Base-by-base conservation (phyloP, 2,797 vertebrate genomes). In the Siniperca scherzeri region DNA sequence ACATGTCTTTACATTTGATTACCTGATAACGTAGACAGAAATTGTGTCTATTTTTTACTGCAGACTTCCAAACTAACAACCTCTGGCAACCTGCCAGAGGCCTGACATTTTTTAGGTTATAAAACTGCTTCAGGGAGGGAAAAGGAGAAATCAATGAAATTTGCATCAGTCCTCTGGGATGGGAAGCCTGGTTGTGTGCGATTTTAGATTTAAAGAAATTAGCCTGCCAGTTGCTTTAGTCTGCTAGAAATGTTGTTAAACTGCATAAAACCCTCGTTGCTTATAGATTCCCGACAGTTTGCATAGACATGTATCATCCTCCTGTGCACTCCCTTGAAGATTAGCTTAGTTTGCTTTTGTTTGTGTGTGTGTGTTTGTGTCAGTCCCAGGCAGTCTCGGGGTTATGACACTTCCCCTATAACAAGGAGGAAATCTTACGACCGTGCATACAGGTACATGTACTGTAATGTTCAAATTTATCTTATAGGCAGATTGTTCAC, bases 401-500 rank as follows among this genome's bases (percentile, higher is more conserved):
- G 95, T 48, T 95, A 97, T 0, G 98, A 99, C 82, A 97, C 97
- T 0, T 99, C 98, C 0, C 98, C 98, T 0, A 91, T 99, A 89
- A 98, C 96, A 1, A 95, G 98, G 67, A 96, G 98, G 89, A 99
- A 98, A 87, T 99, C 98, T 1, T 99, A 99, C 0, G 98, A 99
- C 91, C 96, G 98, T 19, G 95, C 97, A 0, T 94, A 96, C 91
- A 98, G 98, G 98, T 99, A 93, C 67, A 61, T 22, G 11, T 56
- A 88, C 46, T 6, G 33, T 13, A 86, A 91, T 86, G 40, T 0
- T 82, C 7, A 4, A 1, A 64, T 56, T 22, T 0, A 7, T 33
- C 77, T 33, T 76, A 4, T 27, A 46, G 57, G 42, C 36, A 48
- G 30, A 75, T 71, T 7, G 6, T 42, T 48, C 48, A 2, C 5